A percentile compares a stretch with the other conserved stretches of the same genome.
Conservation (phyloP, 2,888 invertebrate genomes). For the Incurvaria masculella region DNA sequence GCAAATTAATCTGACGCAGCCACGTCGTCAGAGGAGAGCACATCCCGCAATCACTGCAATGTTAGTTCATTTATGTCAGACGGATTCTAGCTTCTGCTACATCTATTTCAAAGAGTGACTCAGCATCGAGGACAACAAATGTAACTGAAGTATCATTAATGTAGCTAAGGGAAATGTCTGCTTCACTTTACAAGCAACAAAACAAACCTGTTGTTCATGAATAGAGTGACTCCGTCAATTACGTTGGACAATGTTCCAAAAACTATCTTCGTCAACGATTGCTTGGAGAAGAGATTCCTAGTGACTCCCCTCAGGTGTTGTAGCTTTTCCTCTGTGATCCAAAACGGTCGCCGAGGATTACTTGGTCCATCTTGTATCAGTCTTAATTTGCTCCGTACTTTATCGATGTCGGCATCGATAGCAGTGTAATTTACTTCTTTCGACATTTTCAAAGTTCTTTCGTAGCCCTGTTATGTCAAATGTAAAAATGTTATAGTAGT, state of each 20-base stretch:
- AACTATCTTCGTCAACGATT: constrained; percentile 32
- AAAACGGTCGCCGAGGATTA: constrained; percentile 28
- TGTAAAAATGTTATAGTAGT: too few relatives aligned
- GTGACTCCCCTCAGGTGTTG: constrained; percentile 22
- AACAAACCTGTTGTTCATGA: constrained; percentile 38
- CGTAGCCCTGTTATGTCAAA: constrained; percentile 39
- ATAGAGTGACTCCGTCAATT: constrained; percentile 42
- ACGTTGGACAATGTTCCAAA: constrained; percentile 37
- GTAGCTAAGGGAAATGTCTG: too few relatives aligned
- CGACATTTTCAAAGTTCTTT: constrained; percentile 25
- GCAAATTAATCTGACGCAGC: constrained; percentile 54
- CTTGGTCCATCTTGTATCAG: constrained; percentile 26
- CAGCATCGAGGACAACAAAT: too few relatives aligned
- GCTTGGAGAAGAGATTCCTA: constrained; percentile 28
- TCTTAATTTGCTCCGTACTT: constrained; percentile 24
- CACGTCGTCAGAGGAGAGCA: constrained; percentile 50
- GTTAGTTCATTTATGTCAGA: too few relatives aligned
- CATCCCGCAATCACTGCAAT: constrained; percentile 36
- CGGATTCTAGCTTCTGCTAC: too few relatives aligned
- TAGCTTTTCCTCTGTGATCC: constrained; percentile 37
- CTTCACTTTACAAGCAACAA: too few relatives aligned
- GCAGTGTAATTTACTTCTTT: constrained; percentile 29
- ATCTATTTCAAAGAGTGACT: too few relatives aligned
- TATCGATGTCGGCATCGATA: constrained; percentile 25
- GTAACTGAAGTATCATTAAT: too few relatives aligned